These are phyloP conservation scores for Epinotia bilunana DNA, from an alignment of 2,888 invertebrate genomes.

Conservation along the genomic window DNA sequence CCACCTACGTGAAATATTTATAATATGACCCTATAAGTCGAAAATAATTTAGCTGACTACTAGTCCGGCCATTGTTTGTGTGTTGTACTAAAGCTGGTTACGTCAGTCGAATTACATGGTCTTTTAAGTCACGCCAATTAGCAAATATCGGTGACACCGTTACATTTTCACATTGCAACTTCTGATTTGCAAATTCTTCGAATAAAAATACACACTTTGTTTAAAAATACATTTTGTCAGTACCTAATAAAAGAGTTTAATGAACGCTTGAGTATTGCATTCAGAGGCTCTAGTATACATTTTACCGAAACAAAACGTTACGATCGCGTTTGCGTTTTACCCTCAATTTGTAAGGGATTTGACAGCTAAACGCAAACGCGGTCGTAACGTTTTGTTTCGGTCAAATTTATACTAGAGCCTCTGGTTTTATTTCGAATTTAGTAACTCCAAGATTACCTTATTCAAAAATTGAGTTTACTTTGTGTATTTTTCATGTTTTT, in stretches of 20 bases:
- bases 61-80: constrained; percentile 61
- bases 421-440: neutral
- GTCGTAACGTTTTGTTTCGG: no score
- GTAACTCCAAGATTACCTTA: neutral
- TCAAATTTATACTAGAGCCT: no score
- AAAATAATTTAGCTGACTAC: constrained; percentile 61
- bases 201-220: neutral
- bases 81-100: constrained; percentile 48
- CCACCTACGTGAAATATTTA: constrained; percentile 61
- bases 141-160: constrained; percentile 36
- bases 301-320: no score
- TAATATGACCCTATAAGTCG: constrained; percentile 70
- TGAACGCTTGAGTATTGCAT: neutral
- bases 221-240: neutral
- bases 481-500: neutral
- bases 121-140: constrained; percentile 57
- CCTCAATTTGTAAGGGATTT: no score
- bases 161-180: constrained; percentile 19
- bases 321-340: no score
- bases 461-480: neutral
- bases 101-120: constrained; percentile 52
- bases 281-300: no score
- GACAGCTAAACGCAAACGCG: no score
- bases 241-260: neutral
- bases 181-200: constrained; percentile 18